phyloP scores from a whole-genome alignment of 1,140 invertebrate genomes.

The Pseudomyrmex concolor region DNA sequence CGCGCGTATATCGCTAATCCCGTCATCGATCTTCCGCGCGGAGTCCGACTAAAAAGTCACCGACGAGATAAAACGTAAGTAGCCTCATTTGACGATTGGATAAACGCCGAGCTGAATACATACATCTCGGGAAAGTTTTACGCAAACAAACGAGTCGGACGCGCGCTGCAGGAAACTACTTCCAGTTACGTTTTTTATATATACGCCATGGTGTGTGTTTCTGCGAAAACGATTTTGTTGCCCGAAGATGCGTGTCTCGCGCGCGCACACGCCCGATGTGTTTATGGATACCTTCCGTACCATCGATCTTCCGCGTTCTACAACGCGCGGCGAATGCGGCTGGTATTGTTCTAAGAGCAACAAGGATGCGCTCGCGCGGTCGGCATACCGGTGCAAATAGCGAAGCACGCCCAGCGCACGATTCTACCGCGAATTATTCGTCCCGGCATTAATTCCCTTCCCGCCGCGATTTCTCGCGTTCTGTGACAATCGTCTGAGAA shows the following conservation, averaged over 20 bases:
- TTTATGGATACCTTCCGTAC: slow-evolving; percentile 58
- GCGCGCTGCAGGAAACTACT: slow-evolving; percentile 31
- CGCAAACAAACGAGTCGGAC: slow-evolving; percentile 44
- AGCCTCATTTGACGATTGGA: slow-evolving; percentile 39
- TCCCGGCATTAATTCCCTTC: slow-evolving; percentile 40
- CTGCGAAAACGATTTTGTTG: slow-evolving; percentile 39
- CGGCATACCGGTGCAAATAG: slow-evolving; percentile 36
- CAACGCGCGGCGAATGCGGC: slow-evolving; percentile 15
- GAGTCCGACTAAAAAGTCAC: slow-evolving; percentile 1
- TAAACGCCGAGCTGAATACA: slow-evolving; percentile 12
- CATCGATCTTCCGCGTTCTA: slow-evolving; percentile 73
- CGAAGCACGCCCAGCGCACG: slow-evolving; percentile 49
- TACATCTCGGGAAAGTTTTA: slow-evolving; percentile 18
- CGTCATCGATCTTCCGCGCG: slow-evolving; percentile 17
- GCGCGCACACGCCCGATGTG: slow-evolving; percentile 19
- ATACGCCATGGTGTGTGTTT: slow-evolving; percentile 11
- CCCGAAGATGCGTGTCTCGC: slow-evolving; percentile 45
- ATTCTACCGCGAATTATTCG: slow-evolving; percentile 42
- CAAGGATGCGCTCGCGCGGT: slow-evolving; percentile 36
- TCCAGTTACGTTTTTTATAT: slow-evolving; percentile 9
- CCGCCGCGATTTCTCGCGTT: not conserved
- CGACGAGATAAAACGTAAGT: slow-evolving; percentile 21
- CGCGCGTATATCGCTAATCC: slow-evolving; percentile 3
- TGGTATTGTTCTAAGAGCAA: slow-evolving; percentile 55
- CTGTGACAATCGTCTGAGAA: not conserved